phyloP scores from a whole-genome alignment of 2,888 invertebrate species.

The Drosophila sordidula region DNA sequence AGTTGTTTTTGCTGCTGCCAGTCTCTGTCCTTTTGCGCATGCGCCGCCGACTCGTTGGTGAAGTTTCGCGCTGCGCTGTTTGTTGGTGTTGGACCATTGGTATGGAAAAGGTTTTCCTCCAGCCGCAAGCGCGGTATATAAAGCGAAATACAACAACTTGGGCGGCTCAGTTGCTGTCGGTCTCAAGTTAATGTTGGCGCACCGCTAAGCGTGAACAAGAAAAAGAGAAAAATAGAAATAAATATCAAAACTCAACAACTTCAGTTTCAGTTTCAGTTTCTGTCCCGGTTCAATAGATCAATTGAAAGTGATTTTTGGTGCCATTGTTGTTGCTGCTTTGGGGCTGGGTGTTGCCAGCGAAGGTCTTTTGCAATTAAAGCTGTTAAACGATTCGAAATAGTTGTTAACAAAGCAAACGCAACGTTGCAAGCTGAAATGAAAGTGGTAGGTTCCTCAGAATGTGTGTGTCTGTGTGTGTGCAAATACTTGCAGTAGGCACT shows the following conservation, averaged over 20 bases:
- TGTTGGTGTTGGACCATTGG: slow-evolving; percentile 52
- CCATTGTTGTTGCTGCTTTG: slow-evolving; percentile 47
- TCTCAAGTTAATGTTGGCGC: slow-evolving; percentile 71
- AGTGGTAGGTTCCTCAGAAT: slow-evolving; percentile 67
- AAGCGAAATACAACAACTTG: slow-evolving; percentile 79
- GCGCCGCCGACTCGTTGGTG: slow-evolving; percentile 68
- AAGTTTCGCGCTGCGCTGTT: slow-evolving; percentile 51
- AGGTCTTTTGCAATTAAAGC: slow-evolving; percentile 74
- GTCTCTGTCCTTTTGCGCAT: slow-evolving; percentile 62
- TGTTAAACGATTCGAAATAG: slow-evolving; percentile 66
- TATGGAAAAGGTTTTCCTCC: slow-evolving; percentile 77
- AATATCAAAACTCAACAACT: slow-evolving; percentile 21
- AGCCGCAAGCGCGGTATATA: slow-evolving; percentile 62
- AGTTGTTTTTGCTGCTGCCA: slow-evolving; percentile 13
- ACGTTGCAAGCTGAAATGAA: slow-evolving; percentile 61
- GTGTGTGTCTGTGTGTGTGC: slow-evolving; percentile 29
- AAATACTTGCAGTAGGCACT: slow-evolving; percentile 11
- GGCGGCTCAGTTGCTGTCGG: slow-evolving; percentile 79
- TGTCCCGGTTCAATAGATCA: slow-evolving; percentile 75
- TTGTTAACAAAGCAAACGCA: slow-evolving; percentile 29
- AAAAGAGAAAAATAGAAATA: slow-evolving; percentile 2
- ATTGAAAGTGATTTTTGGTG: slow-evolving; percentile 71
- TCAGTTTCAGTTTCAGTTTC: slow-evolving; percentile 46
- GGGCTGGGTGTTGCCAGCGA: slow-evolving; percentile 74
- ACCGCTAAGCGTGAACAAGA: slow-evolving; percentile 50